Evolutionary conservation across 2,888 invertebrate genomes (phyloP).

Genomic region (Zygaena filipendulae): DNA sequence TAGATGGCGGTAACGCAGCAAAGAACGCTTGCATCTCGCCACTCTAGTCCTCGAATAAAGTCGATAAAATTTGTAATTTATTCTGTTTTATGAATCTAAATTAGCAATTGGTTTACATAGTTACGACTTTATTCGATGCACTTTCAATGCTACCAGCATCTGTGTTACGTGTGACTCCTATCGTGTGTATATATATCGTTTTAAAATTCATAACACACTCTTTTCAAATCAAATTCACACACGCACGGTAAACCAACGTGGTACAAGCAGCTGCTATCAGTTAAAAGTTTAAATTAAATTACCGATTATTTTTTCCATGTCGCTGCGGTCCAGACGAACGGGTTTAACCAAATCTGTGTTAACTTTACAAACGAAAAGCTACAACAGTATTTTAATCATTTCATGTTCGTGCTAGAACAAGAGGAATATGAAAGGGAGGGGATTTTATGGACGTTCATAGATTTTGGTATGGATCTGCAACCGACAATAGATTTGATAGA

Average conservation of each 20-base stretch:
- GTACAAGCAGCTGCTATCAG: conserved; percentile 13
- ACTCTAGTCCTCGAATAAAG: conserved; percentile 37
- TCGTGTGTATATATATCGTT: conserved; percentile 31
- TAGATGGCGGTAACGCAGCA: conserved; percentile 70
- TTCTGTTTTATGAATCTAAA: conserved; percentile 7
- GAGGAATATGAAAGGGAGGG: conserved; percentile 95
- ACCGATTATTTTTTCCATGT: conserved; percentile 39
- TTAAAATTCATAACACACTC: conserved; percentile 24
- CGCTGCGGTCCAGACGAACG: conserved; percentile 78
- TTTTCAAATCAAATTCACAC: conserved; percentile 19
- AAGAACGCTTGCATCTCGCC: conserved; percentile 64
- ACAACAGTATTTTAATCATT: conserved; percentile 96
- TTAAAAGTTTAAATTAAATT: conserved; percentile 16
- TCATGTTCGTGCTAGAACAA: conserved; percentile 96
- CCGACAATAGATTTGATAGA: conserved; percentile 91
- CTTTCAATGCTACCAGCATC: conserved; percentile 48
- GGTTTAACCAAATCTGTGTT: conserved; percentile 96
- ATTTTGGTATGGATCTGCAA: conserved; percentile 95
- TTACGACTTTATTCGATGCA: conserved; percentile 34
- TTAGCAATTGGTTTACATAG: conserved; percentile 12
- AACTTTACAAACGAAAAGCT: conserved; percentile 96
- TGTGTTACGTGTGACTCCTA: conserved; percentile 40
- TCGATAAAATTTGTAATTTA: conserved; percentile 17
- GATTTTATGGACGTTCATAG: conserved; percentile 92
- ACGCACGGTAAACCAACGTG: conserved; percentile 21